These are phyloP conservation scores for Lepus americanus DNA, from an alignment of 2,113 vertebrate genomes.

Conservation along the genomic window DNA sequence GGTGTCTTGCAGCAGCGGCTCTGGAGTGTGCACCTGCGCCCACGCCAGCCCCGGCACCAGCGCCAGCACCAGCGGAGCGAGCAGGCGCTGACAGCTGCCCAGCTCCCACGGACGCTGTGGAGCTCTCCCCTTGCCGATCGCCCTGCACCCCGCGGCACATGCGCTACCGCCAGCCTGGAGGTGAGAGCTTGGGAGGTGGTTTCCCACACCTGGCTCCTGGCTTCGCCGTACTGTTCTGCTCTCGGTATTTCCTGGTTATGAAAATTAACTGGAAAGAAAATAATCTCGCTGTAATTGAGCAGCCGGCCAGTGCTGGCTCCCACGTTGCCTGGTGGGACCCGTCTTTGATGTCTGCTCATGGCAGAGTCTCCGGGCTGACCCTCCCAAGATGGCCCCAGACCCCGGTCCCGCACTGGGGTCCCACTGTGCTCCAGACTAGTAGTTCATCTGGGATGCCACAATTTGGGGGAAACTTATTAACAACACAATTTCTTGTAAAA, in stretches of 20 bases:
- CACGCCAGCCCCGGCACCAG: conserved; percentile 91
- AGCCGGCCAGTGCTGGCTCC: too few relatives aligned
- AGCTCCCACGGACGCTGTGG: conserved; percentile 88
- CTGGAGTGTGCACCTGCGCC: conserved; percentile 94
- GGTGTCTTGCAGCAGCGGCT: conserved; percentile 90
- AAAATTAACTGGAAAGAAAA: conserved; percentile 17
- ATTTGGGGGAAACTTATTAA: neutral
- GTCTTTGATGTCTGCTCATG: neutral
- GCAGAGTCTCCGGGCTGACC: neutral
- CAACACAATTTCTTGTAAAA: neutral
- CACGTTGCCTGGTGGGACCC: neutral
- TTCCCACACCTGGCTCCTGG: neutral
- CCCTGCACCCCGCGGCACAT: conserved; percentile 96
- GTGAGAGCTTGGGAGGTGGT: conserved; percentile 82
- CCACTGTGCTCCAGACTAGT: neutral
- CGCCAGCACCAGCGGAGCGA: conserved; percentile 93
- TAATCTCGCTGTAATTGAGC: neutral
- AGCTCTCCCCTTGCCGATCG: conserved; percentile 95
- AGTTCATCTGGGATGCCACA: neutral
- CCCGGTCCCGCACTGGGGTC: neutral
- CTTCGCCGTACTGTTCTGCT: neutral
- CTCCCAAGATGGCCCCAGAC: neutral
- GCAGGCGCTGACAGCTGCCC: conserved; percentile 92
- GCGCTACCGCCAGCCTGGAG: conserved; percentile 94
- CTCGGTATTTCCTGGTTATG: neutral